A percentile compares a stretch with the other conserved stretches of the same genome.
Evolutionary conservation across 2,113 vertebrate species (phyloP).

Genomic region (Helogale parvula): DNA sequence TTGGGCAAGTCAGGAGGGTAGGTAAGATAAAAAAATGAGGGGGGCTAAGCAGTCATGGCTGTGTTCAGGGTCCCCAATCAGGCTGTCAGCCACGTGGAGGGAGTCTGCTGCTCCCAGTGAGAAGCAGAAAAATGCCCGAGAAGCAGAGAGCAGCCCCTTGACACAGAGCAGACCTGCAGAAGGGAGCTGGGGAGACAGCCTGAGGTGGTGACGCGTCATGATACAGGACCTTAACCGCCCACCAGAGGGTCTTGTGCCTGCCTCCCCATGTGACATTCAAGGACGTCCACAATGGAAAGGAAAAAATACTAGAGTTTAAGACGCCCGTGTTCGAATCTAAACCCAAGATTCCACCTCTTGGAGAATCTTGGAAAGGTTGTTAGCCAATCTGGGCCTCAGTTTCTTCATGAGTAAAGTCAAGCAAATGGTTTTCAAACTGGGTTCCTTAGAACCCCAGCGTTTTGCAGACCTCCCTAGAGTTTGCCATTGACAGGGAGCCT

Average conservation of each 20-base stretch:
- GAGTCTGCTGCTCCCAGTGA: not conserved
- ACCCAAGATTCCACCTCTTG: not conserved
- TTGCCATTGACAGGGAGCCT: not conserved
- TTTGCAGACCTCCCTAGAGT: not conserved
- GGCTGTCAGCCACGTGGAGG: rapidly evolving
- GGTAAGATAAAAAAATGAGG: not conserved
- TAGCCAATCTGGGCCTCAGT: not conserved
- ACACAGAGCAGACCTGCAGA: not conserved
- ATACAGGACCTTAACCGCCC: not conserved
- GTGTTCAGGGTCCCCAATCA: not conserved
- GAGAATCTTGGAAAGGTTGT: not conserved
- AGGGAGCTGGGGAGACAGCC: not conserved
- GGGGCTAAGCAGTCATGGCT: not conserved
- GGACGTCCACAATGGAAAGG: not conserved
- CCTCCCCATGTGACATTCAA: not conserved
- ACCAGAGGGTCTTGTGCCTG: not conserved
- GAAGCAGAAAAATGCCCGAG: not conserved
- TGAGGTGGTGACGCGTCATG: not conserved
- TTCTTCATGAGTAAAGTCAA: not conserved
- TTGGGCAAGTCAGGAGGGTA: not conserved
- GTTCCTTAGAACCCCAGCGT: not conserved
- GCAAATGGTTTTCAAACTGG: not conserved
- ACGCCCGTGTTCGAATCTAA: not conserved
- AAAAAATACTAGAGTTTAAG: not conserved
- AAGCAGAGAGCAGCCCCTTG: not conserved